phyloP scores from a whole-genome alignment of 2,113 vertebrate species.

The Onychorhynchus coronatus region DNA sequence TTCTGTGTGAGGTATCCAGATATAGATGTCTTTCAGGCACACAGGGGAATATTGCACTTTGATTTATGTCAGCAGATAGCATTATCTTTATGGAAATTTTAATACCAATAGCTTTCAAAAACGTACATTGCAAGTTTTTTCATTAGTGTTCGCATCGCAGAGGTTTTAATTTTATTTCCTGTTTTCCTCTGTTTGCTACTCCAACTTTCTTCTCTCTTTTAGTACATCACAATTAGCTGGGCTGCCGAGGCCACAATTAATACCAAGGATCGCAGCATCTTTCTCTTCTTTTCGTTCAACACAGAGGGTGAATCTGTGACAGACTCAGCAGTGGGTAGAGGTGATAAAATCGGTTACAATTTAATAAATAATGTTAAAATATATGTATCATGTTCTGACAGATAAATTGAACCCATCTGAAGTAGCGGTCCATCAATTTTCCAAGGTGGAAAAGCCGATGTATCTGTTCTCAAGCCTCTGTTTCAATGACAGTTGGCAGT shows the following conservation, averaged over 20 bases:
- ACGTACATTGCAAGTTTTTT: background rate
- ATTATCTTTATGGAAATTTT: background rate
- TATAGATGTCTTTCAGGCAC: background rate
- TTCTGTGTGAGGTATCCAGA: background rate
- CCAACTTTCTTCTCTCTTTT: background rate
- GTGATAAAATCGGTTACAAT: conserved; percentile 48
- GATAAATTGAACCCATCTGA: conserved; percentile 48
- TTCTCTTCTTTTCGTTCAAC: background rate
- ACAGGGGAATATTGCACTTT: background rate
- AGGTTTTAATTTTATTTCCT: background rate
- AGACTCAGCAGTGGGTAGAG: background rate
- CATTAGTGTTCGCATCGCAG: fast-evolving
- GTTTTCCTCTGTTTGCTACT: background rate
- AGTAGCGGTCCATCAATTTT: background rate
- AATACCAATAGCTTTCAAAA: background rate
- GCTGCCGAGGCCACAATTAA: background rate
- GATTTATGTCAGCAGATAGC: background rate
- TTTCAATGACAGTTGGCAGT: conserved; percentile 22
- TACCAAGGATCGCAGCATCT: background rate
- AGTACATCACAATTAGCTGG: background rate
- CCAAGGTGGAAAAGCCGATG: background rate
- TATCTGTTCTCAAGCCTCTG: background rate
- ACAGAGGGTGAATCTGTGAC: background rate
- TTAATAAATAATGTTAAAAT: conserved; percentile 40
- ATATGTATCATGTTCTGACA: conserved; percentile 29